Base-by-base conservation (phyloP, 2,113 vertebrate genomes). In the Calypte anna region DNA sequence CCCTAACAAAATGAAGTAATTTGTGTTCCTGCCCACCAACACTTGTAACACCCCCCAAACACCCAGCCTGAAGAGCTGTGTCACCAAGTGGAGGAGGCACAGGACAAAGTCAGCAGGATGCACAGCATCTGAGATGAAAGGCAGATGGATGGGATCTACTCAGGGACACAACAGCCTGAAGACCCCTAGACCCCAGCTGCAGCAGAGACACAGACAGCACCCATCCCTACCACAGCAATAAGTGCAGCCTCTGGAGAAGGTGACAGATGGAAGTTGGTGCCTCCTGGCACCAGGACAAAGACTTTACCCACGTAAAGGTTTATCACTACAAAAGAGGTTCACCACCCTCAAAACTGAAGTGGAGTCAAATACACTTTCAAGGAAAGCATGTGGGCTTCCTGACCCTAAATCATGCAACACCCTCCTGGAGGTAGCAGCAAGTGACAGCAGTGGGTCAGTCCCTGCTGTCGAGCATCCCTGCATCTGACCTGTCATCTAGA, bases 151-250 rank as follows among this genome's bases (percentile, higher is more conserved):
- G 28, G 48, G 15, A 9, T 3, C 44, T 86, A 63, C 69, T 44
- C n/a, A n/a, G 20, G 68, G 75, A 33, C n/a, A 18, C 11, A 13
- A 27, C 33, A 24, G 50, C 77, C 23, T 48, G 57, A n/a, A n/a
- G 75, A 67, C 3, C 19, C 27, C 40, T 30, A 25, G 48, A 19
- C 9, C 5, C 3, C 55, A 44, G 46, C 46, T 53, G 31, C 69
- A 84, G 44, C 6, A 64, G 54, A 51, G 55, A 14, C 72, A 62
- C 17, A 18, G 68, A 11, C 55, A 76, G 73, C 33, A 13, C 20
- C 10, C n/a, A 17, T 3, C 5, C 19, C 55, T 2, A 1, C 12
- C 8, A 7, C 2, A 40, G 20, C 0, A 62, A 22, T 0, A 63
- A 61, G 19, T 5, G 18, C 24, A 63, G 16, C 68, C 67, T 63